Evolutionary conservation across 2,888 invertebrate species (phyloP), one percentile per base, ranked within the genome.

Genomic region (Gasteruption jaculator): DNA sequence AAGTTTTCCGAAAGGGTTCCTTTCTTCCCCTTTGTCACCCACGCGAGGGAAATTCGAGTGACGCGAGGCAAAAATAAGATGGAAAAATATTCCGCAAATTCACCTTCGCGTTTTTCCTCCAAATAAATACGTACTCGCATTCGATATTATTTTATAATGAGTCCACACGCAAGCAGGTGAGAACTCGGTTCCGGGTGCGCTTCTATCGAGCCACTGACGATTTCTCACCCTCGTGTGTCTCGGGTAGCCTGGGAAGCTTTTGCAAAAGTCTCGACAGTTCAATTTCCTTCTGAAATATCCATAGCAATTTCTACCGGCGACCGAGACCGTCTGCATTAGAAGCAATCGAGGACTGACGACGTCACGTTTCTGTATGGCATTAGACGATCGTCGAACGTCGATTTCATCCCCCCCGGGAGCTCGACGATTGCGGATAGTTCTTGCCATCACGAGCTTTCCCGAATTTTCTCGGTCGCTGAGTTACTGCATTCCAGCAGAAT

Each of bases 241-340:
- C 19, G 4, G 18, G 18, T n/a, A 11, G 32, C 16, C 16, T 18
- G 11, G 3, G 19, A 8, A 32, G 22, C 24, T 14, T 12, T 22
- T 34, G 21, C 34, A 20, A 34, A 24, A 24, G 24, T 18, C 14
- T 14, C 20, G 34, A 34, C 34, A 34, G 34, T 34, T 34, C 34
- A 34, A 34, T 34, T 34, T 34, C 34, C 34, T 34, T 24, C 15
- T 15, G 12, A 34, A 34, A 34, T 34, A 34, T 34, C 34, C 22
- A 34, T 20, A 14, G 22, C 34, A 22, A 34, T 34, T 34, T 34
- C 22, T 22, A 34, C 22, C 21, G 34, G 21, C 21, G 20, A 34
- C 24, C 24, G 34, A 24, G 34, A 34, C 34, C 22, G 24, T 34
- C 24, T 34, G 21, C 24, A 34, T 16, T 34, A 27, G n/a, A n/a